phyloP scores from a whole-genome alignment of 2,113 vertebrate species.

The Hippocampus barbouri region DNA sequence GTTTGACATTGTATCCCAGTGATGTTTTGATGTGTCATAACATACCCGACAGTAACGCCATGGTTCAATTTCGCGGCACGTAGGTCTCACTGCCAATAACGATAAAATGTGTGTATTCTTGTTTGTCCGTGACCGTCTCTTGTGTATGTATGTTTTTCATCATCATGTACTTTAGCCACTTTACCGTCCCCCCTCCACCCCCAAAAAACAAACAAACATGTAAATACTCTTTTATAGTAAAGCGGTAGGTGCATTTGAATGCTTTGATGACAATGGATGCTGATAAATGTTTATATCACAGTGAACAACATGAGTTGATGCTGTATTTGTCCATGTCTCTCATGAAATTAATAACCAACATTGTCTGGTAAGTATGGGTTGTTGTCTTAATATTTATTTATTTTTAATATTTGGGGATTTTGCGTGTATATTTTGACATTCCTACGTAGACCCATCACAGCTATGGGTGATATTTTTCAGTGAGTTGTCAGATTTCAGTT shows the following conservation, averaged over 20 bases:
- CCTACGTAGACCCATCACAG: slow-evolving; percentile 74
- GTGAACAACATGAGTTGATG: slow-evolving; percentile 78
- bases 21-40: slow-evolving; percentile 56
- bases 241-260: slow-evolving; percentile 19
- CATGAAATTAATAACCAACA: slow-evolving; percentile 79
- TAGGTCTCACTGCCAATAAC: slow-evolving; percentile 26
- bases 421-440: slow-evolving; percentile 74
- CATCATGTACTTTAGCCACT: slow-evolving; percentile 30
- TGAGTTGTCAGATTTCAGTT: slow-evolving; percentile 81
- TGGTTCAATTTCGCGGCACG: slow-evolving; percentile 45
- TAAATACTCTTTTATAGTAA: slow-evolving; percentile 18
- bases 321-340: slow-evolving; percentile 82
- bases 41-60: slow-evolving; percentile 49
- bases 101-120: slow-evolving; percentile 39
- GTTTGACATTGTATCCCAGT: slow-evolving; percentile 37
- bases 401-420: slow-evolving; percentile 57
- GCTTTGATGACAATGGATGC: slow-evolving; percentile 38
- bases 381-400: slow-evolving; percentile 49
- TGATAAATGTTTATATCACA: slow-evolving; percentile 69
- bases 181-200: no score
- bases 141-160: slow-evolving; percentile 50
- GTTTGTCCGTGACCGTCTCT: slow-evolving; percentile 54
- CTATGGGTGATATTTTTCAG: slow-evolving; percentile 82
- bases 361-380: slow-evolving; percentile 80
- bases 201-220: background rate